phyloP scores from a whole-genome alignment of 1,140 invertebrate genomes.

The Drosophila pandora region DNA sequence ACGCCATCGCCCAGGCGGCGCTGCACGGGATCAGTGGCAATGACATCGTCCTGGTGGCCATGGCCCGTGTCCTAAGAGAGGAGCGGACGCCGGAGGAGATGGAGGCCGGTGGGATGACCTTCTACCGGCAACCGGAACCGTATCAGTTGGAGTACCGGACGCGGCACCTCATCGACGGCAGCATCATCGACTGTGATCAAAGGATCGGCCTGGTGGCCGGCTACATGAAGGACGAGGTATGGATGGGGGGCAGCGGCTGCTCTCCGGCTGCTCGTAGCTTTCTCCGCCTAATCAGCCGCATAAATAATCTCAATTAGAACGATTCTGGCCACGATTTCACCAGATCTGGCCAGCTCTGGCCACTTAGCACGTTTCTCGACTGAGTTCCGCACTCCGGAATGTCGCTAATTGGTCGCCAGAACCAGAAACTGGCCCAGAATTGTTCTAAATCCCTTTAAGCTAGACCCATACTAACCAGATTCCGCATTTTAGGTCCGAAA shows the following conservation, averaged over 20 bases:
- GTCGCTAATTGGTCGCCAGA: neutral
- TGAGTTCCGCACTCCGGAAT: neutral
- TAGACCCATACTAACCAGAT: no score
- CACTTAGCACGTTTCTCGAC: neutral
- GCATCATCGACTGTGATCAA: constrained; percentile 93
- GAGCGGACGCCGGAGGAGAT: constrained; percentile 21
- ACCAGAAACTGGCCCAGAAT: neutral
- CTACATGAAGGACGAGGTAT: constrained; percentile 93
- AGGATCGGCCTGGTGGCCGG: constrained; percentile 93
- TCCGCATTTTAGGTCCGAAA: constrained; percentile 60
- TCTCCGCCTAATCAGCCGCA: neutral
- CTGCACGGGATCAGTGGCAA: constrained; percentile 85
- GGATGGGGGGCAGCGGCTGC: constrained; percentile 50
- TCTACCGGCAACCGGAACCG: constrained; percentile 89
- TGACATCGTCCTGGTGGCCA: constrained; percentile 87
- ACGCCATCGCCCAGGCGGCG: constrained; percentile 79
- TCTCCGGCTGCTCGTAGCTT: neutral
- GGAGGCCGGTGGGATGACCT: constrained; percentile 8
- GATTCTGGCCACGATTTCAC: neutral
- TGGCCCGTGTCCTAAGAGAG: constrained; percentile 86
- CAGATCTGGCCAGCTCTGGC: neutral
- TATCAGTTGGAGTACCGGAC: constrained; percentile 93
- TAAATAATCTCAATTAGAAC: neutral
- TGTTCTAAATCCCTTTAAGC: neutral
- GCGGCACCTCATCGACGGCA: constrained; percentile 91